Evolutionary conservation across 1,140 invertebrate genomes (phyloP), one percentile per base, ranked within the genome.

Genomic region (Leptinotarsa texana): DNA sequence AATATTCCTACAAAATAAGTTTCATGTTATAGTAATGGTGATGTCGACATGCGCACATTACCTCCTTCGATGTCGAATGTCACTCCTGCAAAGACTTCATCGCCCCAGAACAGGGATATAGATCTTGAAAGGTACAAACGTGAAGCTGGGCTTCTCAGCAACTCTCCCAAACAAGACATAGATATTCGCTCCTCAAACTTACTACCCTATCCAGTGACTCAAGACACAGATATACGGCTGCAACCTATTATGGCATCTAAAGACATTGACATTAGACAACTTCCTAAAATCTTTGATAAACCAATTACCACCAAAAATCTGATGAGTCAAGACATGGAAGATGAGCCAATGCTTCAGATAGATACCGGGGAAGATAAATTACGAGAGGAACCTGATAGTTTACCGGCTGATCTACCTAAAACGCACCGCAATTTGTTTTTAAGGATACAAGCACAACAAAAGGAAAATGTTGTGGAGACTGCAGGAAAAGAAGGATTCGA

Each of bases 361-460:
- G 77, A 80, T 62, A 72, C 74, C 21, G 74, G 69, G 3, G 74
- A 70, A 5, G 51, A 74, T 66, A 51, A 72, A 17, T 66, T 67
- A 79, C 67, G 75, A 80, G 49, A 57, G 76, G 8, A 83, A 86
- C 17, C 82, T 18, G n/a, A 74, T 8, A 65, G 47, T 63, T 42
- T 88, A 24, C 88, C 87, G 0, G 78, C 85, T 17, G 88, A 91
- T 77, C 83, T 93, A 62, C 91, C 92, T 0, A 90, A 90, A 69
- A 91, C 89, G 73, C 91, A 93, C 74, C 87, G 89, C 70, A 91
- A 93, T 79, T 83, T 93, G 17, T 91, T 91, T 73, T 84, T 90
- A 80, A 84, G 92, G 70, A 92, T 93, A 76, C 90, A 91, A 73
- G 89, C 92, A 48, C 90, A 92, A 76, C 91, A 93, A 77, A 85